Evolutionary conservation across 2,113 vertebrate species (phyloP).

Genomic region (Gila orcuttii): DNA sequence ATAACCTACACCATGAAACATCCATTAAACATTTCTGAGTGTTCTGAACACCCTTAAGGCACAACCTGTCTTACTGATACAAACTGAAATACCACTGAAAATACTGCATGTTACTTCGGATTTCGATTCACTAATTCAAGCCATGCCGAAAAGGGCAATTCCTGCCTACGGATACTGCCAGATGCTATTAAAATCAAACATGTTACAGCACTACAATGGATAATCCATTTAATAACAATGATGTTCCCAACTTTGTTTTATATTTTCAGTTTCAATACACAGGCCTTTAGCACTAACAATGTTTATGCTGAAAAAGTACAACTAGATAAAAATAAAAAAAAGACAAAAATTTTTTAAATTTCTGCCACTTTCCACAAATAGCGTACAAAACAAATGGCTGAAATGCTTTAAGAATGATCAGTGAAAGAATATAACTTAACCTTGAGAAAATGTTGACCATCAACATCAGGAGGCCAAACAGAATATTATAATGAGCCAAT

Average conservation of each 20-base stretch:
- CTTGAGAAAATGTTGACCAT: not conserved
- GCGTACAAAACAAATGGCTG: no score
- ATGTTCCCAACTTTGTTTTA: not conserved
- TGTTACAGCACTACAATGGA: conserved; percentile 12
- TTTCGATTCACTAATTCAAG: conserved; percentile 26
- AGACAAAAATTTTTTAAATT: no score
- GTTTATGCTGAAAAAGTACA: not conserved
- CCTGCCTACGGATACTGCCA: conserved; percentile 25
- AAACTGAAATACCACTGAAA: conserved; percentile 31
- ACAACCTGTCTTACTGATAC: conserved; percentile 32
- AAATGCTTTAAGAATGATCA: not conserved
- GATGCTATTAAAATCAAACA: conserved; percentile 21
- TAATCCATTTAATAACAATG: conserved; percentile 23
- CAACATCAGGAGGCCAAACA: not conserved
- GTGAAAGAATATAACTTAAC: not conserved
- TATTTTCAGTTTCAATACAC: not conserved
- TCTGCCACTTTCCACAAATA: not conserved
- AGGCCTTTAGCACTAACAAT: not conserved
- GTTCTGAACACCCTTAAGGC: not conserved
- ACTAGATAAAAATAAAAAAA: no score
- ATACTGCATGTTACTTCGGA: conserved; percentile 39
- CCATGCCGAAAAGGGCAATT: conserved; percentile 32
- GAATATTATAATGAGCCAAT: not conserved
- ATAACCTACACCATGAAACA: conserved; percentile 18
- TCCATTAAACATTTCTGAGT: conserved; percentile 5